Base-by-base conservation (phyloP, 2,888 invertebrate genomes). In the Onthophagus sagittarius region DNA sequence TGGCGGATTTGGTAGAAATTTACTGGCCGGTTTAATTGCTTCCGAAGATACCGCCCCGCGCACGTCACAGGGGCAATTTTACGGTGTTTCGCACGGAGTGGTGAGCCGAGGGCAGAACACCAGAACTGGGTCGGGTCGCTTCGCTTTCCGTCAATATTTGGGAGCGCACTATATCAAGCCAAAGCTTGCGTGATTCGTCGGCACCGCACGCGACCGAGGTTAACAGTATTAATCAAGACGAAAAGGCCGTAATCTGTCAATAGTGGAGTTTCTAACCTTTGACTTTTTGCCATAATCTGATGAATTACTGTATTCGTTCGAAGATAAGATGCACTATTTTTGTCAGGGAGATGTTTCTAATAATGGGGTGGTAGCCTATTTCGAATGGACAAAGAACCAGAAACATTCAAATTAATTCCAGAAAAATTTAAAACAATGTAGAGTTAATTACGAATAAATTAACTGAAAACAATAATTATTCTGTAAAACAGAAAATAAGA, bases 41-140 rank as follows among this genome's bases (percentile, higher is more conserved):
- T 32, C 32, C 15, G 67, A 67, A 67, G 67, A 67, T 23, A 23
- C 31, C 67, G 67, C 32, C 67, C n/a, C 67, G 23, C 64, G 67
- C 39, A 53, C 39, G 39, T 53, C 39, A 53, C 39, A 23, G 39
- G 39, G 39, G 39, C 39, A 53, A 53, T 53, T 53, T 53, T 53
- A 53, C 39, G 39, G 39, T 53, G 39, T 53, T 53, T 53, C 39
- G 39, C 39, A 53, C 39, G 39, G 39, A 53, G 39, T 53, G 39
- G 39, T 11, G 39, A 53, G 39, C 39, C 39, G 39, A 53, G 39
- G 39, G 9, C 11, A 53, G 39, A 53, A 53, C 39, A 53, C 2
- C 11, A 78, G 76, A 78, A 77, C 73, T 78, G 76, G 78, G 78
- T 78, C 78, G 77, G 75, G 75, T 76, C 74, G 39, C 39, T 23